Evolutionary conservation across 2,888 invertebrate species (phyloP).

Genomic region (Hydrotaea cyrtoneurina): DNA sequence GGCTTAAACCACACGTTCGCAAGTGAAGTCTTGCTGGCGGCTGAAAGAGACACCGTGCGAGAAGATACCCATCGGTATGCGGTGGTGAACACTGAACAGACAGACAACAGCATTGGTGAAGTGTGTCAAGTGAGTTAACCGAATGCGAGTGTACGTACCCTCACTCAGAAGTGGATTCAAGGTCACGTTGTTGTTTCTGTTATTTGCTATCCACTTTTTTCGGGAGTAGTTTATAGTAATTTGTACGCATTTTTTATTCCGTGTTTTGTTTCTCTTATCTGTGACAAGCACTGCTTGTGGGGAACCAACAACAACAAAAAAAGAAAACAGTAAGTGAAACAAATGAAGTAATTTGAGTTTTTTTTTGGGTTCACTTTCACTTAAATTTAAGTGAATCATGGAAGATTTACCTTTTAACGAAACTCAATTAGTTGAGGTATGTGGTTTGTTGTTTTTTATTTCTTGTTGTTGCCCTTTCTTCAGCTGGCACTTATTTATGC

Average conservation of each 20-base stretch:
- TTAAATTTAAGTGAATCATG: constrained; percentile 24
- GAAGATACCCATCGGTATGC: constrained; percentile 19
- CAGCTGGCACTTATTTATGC: constrained; percentile 24
- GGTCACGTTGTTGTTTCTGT: constrained; percentile 1
- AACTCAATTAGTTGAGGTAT: background rate
- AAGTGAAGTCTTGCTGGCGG: background rate
- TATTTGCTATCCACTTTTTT: background rate
- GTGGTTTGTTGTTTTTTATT: background rate
- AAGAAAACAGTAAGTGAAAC: background rate
- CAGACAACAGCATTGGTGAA: background rate
- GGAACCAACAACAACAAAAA: too few relatives aligned
- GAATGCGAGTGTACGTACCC: background rate
- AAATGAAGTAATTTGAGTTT: constrained; percentile 22
- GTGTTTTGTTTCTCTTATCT: background rate
- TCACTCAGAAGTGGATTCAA: background rate
- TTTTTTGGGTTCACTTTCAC: constrained; percentile 60
- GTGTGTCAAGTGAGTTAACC: constrained; percentile 28
- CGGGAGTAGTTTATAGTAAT: background rate
- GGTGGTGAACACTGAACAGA: background rate
- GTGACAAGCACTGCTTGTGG: too few relatives aligned
- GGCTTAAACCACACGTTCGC: background rate
- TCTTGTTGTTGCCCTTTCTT: background rate
- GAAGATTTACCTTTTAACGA: background rate
- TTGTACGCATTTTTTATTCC: background rate
- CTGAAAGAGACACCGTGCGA: too few relatives aligned